A percentile compares a stretch with the other conserved stretches of the same genome.
Conservation (phyloP, 1,140 invertebrate genomes). For the Pseudachorutes palmiensis region DNA sequence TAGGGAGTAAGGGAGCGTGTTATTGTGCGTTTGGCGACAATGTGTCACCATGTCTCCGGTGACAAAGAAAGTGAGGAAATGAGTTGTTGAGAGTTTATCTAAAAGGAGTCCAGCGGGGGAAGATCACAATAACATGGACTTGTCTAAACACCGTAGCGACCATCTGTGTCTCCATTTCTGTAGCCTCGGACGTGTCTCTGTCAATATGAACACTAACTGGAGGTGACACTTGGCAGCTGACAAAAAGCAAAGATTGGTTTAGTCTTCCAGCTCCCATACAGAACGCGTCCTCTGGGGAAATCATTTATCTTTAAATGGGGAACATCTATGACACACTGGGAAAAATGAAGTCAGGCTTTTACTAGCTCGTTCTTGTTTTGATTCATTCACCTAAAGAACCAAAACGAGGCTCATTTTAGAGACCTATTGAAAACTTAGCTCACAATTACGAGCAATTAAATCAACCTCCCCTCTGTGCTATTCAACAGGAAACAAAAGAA, state of each 20-base stretch:
- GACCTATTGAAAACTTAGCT: too few species aligned
- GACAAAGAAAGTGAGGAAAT: background rate
- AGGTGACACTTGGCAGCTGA: slow-evolving; percentile 38
- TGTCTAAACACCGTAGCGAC: background rate
- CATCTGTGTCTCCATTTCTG: too few species aligned
- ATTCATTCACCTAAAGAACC: too few species aligned
- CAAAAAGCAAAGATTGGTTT: slow-evolving; percentile 34
- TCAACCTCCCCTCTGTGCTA: too few species aligned
- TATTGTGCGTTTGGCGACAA: too few species aligned
- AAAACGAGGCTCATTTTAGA: too few species aligned
- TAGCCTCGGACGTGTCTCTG: slow-evolving; percentile 15
- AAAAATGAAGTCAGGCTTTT: too few species aligned
- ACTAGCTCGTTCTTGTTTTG: too few species aligned
- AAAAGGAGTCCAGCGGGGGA: background rate
- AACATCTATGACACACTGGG: slow-evolving; percentile 14
- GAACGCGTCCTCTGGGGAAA: slow-evolving; percentile 31
- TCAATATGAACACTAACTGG: slow-evolving; percentile 35
- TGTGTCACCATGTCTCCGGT: too few species aligned
- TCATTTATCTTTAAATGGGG: slow-evolving; percentile 35
- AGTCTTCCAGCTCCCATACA: slow-evolving; percentile 2
- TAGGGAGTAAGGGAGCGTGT: too few species aligned
- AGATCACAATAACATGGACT: background rate
- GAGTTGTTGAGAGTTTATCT: background rate
- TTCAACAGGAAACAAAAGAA: too few species aligned
- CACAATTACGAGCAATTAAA: too few species aligned